Base-by-base conservation (phyloP, 2,797 vertebrate genomes). In the Chromis chromis region DNA sequence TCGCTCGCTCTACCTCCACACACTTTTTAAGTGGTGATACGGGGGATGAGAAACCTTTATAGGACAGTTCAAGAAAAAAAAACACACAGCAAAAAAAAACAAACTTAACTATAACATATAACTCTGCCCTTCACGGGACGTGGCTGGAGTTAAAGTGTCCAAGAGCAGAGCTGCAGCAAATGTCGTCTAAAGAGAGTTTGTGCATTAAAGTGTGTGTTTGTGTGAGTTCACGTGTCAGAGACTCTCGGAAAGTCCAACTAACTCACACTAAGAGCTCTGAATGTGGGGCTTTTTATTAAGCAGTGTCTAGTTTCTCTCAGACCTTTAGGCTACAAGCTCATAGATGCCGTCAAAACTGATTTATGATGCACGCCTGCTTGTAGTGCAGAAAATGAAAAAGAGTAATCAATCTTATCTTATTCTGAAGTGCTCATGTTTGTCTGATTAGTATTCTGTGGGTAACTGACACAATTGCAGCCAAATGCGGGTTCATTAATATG, bases 381-480 rank as follows among this genome's bases (percentile, higher is more conserved):
- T 85, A 44, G 76, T 50, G 50, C 70, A 79, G 40, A 53, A 81
- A 79, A 67, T 70, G 28, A 72, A 78, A 70, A 71, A 67, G 63
- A 58, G 78, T 83, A 86, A 89, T 86, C 81, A 83, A 74, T 86
- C 86, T 79, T 77, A 61, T 86, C 79, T 86, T 69, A 73, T 85
- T 84, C 72, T 78, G 76, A 84, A 74, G 65, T 33, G 74, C 69
- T 79, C 57, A 5, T 74, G 74, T 83, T 79, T 59, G 69, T 88
- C 77, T 88, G 86, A 90, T 90, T 84, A 90, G 82, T 83, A 87
- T 86, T 82, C 78, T 79, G 81, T 65, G 68, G 76, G 80, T 81
- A 86, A 86, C 78, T 87, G 87, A 86, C 83, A 83, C 83, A 71
- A 87, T 82, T 70, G 73, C 82, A 84, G 86, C 84, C 83, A 89